Conservation (phyloP, 2,113 vertebrate species). For the Alligator mississippiensis region DNA sequence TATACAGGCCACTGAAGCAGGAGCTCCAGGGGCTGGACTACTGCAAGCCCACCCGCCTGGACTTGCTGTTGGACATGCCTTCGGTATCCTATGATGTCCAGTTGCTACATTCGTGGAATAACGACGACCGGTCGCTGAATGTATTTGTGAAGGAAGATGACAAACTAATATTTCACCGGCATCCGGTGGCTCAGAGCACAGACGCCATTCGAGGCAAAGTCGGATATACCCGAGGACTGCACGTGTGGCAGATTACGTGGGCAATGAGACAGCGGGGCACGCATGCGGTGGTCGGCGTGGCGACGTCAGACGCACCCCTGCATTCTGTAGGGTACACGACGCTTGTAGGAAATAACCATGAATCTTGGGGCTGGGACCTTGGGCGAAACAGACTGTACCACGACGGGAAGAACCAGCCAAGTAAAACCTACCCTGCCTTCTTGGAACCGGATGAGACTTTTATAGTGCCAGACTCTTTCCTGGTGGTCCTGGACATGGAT, state of each 20-base stretch:
- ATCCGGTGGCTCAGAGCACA: slow-evolving; percentile 98
- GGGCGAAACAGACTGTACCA: slow-evolving; percentile 98
- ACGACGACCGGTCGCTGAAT: slow-evolving; percentile 94
- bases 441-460: slow-evolving; percentile 95
- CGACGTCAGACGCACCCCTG: slow-evolving; percentile 89
- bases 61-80: slow-evolving; percentile 96
- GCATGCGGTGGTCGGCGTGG: slow-evolving; percentile 94
- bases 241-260: slow-evolving; percentile 99
- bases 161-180: slow-evolving; percentile 95
- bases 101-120: slow-evolving; percentile 95
- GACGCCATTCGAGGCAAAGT: slow-evolving; percentile 94
- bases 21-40: slow-evolving; percentile 93
- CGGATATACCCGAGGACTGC: slow-evolving; percentile 94
- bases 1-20: slow-evolving; percentile 91
- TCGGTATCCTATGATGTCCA: slow-evolving; percentile 84
- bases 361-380: slow-evolving; percentile 99
- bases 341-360: slow-evolving; percentile 92
- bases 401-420: slow-evolving; percentile 94
- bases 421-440: slow-evolving; percentile 93
- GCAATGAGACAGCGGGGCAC: slow-evolving; percentile 96
- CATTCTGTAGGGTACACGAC: slow-evolving; percentile 97
- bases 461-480: slow-evolving; percentile 95
- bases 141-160: slow-evolving; percentile 99
- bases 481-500: slow-evolving; percentile 98
- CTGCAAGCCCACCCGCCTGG: slow-evolving; percentile 93